These are phyloP conservation scores for Brachyistius frenatus DNA, from an alignment of 2,113 vertebrate genomes.

Conservation along the genomic window DNA sequence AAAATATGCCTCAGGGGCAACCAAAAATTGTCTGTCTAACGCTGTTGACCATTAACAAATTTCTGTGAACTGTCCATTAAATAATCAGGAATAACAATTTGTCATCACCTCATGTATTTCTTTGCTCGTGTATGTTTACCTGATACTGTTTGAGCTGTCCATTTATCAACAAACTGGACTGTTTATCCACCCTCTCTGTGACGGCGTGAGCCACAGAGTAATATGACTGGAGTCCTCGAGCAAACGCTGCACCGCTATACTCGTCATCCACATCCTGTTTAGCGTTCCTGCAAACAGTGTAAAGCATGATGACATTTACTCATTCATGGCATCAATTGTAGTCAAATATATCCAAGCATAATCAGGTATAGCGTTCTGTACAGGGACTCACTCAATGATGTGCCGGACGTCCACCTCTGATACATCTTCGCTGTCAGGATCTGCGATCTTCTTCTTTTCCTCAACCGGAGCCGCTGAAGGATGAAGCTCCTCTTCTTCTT, in stretches of 20 bases:
- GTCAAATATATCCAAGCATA: neutral
- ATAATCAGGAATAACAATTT: too few relatives aligned
- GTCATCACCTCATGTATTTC: too few relatives aligned
- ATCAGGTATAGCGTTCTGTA: neutral
- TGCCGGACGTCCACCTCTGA: slow-evolving; percentile 92
- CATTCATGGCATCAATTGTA: neutral
- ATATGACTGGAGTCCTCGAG: slow-evolving; percentile 92
- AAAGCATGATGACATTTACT: neutral
- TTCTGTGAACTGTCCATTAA: too few relatives aligned
- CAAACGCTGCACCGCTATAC: slow-evolving; percentile 89
- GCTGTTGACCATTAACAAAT: too few relatives aligned
- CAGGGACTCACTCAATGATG: slow-evolving; percentile 93
- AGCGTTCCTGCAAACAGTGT: slow-evolving; percentile 84
- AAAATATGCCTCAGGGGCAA: too few relatives aligned
- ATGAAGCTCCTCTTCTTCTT: slow-evolving; percentile 91
- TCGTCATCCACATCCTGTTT: slow-evolving; percentile 97
- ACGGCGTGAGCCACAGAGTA: slow-evolving; percentile 97
- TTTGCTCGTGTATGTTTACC: slow-evolving; percentile 44
- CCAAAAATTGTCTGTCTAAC: too few relatives aligned
- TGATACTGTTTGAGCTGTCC: slow-evolving; percentile 98
- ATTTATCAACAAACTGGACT: slow-evolving; percentile 94
- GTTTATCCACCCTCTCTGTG: slow-evolving; percentile 94
- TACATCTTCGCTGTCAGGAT: slow-evolving; percentile 94
- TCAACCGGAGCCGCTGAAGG: slow-evolving; percentile 76
- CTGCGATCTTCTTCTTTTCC: slow-evolving; percentile 94